These are phyloP conservation scores for Pseudomugil tenellus DNA, from an alignment of 2,797 vertebrate species.

Conservation along the genomic window DNA sequence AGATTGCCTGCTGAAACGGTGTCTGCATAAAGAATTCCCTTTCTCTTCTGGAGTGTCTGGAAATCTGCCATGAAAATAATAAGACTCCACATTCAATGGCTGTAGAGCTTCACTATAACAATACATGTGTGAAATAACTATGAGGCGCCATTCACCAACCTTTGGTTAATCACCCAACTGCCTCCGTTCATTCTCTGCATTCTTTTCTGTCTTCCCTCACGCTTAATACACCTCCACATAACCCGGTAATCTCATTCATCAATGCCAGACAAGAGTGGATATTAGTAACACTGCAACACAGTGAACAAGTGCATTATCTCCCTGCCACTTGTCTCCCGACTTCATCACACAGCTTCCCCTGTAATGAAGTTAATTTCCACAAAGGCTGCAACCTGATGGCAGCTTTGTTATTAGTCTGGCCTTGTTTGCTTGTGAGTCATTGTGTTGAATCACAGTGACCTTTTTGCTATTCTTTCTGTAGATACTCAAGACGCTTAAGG, in stretches of 20 bases:
- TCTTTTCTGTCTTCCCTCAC: conserved; percentile 59
- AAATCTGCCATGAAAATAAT: conserved; percentile 60
- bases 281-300: conserved; percentile 66
- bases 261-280: conserved; percentile 68
- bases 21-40: conserved; percentile 42
- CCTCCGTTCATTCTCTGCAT: conserved; percentile 61
- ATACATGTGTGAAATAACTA: conserved; percentile 69
- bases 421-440: conserved; percentile 47
- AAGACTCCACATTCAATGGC: conserved; percentile 49
- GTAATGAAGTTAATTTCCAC: conserved; percentile 66
- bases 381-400: conserved; percentile 62
- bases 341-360: conserved; percentile 59
- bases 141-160: conserved; percentile 64
- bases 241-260: conserved; percentile 76
- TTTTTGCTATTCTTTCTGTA: conserved; percentile 41
- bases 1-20: conserved; percentile 47
- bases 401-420: conserved; percentile 38
- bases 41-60: conserved; percentile 37
- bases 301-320: conserved; percentile 71
- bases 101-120: conserved; percentile 46
- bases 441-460: conserved; percentile 54
- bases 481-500: conserved; percentile 16
- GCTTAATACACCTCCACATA: conserved; percentile 73
- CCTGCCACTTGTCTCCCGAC: conserved; percentile 57
- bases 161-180: conserved; percentile 72